Evolutionary conservation across 2,797 vertebrate species (phyloP).

Genomic region (Chelon labrosus): DNA sequence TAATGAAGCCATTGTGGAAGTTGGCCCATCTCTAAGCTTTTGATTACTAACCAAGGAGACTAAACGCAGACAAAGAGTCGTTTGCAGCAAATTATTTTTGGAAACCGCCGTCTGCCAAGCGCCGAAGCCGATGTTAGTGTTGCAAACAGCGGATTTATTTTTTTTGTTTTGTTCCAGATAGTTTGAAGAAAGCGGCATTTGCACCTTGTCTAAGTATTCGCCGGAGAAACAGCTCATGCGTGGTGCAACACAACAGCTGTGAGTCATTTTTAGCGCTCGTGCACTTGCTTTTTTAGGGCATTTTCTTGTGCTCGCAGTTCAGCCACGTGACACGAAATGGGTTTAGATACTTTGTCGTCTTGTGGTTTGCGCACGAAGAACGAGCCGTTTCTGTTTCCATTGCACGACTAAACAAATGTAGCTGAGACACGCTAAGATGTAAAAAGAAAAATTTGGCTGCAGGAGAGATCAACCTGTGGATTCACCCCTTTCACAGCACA

Average conservation of each 20-base stretch:
- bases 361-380: neutral
- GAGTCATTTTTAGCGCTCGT: neutral
- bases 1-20: neutral
- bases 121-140: neutral
- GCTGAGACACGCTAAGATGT: no score
- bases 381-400: no score
- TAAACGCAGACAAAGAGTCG: slow-evolving; percentile 3
- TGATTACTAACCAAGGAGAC: neutral
- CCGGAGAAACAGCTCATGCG: slow-evolving; percentile 10
- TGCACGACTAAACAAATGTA: no score
- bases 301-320: neutral
- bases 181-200: slow-evolving; percentile 9
- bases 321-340: neutral
- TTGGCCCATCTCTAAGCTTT: neutral
- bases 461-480: no score
- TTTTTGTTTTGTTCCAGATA: neutral
- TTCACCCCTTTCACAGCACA: no score
- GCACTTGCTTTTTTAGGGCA: neutral
- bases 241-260: neutral
- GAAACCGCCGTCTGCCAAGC: neutral
- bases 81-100: slow-evolving; percentile 5
- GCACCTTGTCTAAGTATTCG: slow-evolving; percentile 10
- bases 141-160: neutral
- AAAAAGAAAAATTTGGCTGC: no score
- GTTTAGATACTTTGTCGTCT: neutral